Percentiles rank a stretch among this genome's conserved stretches.
Evolutionary conservation across 2,113 vertebrate species (phyloP).

Genomic region (Podocnemis expansa): DNA sequence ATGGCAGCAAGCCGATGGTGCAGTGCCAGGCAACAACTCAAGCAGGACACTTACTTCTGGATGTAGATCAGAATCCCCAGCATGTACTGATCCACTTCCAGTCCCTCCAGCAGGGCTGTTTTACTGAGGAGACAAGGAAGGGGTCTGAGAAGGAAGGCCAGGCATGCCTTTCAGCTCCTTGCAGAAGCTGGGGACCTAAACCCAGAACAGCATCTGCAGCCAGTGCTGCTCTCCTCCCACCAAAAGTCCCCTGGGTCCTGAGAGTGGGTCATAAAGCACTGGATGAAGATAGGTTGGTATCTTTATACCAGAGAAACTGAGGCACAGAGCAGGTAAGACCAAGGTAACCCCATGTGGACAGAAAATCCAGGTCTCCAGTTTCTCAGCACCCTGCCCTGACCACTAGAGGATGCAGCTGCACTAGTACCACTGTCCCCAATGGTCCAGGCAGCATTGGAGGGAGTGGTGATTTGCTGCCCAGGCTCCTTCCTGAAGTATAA

Average conservation of each 20-base stretch:
- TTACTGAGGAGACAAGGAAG: slow-evolving; percentile 80
- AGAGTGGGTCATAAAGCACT: neutral
- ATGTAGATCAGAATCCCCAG: slow-evolving; percentile 95
- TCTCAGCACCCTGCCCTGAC: neutral
- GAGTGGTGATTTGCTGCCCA: neutral
- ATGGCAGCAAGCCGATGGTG: too few relatives aligned
- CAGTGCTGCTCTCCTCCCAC: neutral
- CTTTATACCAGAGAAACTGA: neutral
- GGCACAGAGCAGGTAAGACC: neutral
- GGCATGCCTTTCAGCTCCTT: neutral
- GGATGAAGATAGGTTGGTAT: neutral
- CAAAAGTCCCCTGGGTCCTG: fast-evolving
- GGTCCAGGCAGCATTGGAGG: neutral
- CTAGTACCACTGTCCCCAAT: neutral
- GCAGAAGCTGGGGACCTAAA: neutral
- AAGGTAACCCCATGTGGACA: neutral
- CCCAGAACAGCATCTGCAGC: neutral
- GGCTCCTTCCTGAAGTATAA: fast-evolving
- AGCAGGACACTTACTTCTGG: slow-evolving; percentile 84
- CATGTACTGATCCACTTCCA: slow-evolving; percentile 98
- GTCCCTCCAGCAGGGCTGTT: slow-evolving; percentile 91
- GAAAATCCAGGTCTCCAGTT: neutral
- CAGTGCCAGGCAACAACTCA: fast-evolving
- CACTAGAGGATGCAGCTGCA: neutral
- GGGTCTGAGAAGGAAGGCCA: neutral